phyloP scores from a whole-genome alignment of 1,140 invertebrate genomes.

The Panagrolaimus sp. region DNA sequence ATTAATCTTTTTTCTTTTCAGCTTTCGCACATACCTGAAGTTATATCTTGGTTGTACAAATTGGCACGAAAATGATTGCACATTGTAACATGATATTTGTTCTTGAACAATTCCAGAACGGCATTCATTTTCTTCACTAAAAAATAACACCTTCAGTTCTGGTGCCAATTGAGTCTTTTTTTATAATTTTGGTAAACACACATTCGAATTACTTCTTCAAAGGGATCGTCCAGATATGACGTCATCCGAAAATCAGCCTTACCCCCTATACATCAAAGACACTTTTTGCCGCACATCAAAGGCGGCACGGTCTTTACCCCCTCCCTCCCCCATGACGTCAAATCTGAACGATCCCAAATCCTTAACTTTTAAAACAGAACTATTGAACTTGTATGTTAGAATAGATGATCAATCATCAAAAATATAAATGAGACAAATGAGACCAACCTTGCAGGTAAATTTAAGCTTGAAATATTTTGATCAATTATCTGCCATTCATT shows the following conservation, averaged over 20 bases:
- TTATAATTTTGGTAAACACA: constrained; percentile 20
- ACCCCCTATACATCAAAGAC: no score
- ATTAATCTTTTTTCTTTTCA: background rate
- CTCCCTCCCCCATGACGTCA: no score
- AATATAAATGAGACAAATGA: constrained; percentile 10
- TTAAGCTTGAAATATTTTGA: constrained; percentile 21
- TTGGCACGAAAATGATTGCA: constrained; percentile 44
- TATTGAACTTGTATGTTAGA: no score
- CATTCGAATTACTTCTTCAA: constrained; percentile 15
- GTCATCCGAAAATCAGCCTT: no score
- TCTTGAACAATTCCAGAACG: constrained; percentile 46
- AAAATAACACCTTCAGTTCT: no score
- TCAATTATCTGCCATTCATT: constrained; percentile 39
- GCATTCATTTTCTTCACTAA: constrained; percentile 51
- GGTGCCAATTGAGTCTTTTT: background rate
- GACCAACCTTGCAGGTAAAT: constrained; percentile 29
- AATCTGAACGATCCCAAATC: no score
- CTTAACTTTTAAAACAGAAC: no score
- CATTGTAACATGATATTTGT: constrained; percentile 47
- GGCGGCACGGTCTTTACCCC: no score
- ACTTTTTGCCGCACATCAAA: no score
- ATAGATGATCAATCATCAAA: no score
- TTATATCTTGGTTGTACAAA: constrained; percentile 45
- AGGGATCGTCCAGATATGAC: no score
- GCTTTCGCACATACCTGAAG: constrained; percentile 30